Conservation (phyloP, 2,888 invertebrate genomes). For the Cenopis cana region DNA sequence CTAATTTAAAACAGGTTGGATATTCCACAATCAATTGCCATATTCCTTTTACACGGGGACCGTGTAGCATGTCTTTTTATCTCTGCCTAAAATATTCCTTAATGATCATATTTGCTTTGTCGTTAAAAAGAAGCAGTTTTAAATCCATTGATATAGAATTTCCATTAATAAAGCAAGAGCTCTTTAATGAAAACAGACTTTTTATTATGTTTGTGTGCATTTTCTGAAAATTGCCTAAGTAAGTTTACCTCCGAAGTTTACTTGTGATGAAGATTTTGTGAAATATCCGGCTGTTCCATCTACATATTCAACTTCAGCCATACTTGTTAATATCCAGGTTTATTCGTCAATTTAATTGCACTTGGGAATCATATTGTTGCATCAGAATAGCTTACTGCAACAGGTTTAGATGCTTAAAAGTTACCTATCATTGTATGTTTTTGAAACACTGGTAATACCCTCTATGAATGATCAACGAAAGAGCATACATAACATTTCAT, state of each 20-base stretch:
- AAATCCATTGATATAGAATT: neutral
- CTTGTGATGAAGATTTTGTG: conserved; percentile 17
- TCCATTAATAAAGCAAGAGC: too few species aligned
- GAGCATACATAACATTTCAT: too few species aligned
- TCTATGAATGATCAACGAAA: too few species aligned
- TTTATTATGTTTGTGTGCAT: neutral
- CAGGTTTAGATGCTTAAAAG: too few species aligned
- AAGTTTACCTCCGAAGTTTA: too few species aligned
- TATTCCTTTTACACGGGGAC: too few species aligned
- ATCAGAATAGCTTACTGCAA: too few species aligned
- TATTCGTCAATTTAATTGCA: conserved; percentile 23
- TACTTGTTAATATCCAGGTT: conserved; percentile 20
- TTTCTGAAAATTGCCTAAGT: neutral
- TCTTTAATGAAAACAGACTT: too few species aligned
- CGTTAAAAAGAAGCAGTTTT: neutral
- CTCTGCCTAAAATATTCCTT: too few species aligned
- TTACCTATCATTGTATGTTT: too few species aligned
- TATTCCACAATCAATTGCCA: conserved; percentile 17
- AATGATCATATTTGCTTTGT: neutral
- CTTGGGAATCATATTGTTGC: neutral
- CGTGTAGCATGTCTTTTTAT: too few species aligned
- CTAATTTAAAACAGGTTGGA: conserved; percentile 21
- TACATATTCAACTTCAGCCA: conserved; percentile 19
- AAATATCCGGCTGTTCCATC: conserved; percentile 17
- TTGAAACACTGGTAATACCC: too few species aligned